These are phyloP conservation scores for Scaptomyza tumidula DNA, from an alignment of 2,888 invertebrate species.

Conservation along the genomic window DNA sequence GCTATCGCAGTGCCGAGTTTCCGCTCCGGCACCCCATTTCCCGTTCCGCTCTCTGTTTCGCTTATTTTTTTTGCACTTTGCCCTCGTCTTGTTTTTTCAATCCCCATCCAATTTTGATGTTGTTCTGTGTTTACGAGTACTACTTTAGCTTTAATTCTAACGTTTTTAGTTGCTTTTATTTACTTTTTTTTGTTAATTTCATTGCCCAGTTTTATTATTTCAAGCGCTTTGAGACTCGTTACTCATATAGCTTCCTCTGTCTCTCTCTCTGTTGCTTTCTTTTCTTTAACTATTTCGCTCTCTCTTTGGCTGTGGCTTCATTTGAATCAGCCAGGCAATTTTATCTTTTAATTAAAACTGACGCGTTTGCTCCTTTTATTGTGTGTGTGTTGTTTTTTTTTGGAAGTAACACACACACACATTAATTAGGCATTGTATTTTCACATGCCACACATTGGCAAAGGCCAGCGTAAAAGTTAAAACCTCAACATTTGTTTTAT, in stretches of 20 bases:
- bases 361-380: conserved; percentile 54
- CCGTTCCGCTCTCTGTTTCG: conserved; percentile 38
- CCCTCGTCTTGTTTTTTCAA: conserved; percentile 10
- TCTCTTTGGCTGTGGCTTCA: conserved; percentile 1
- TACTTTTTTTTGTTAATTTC: conserved; percentile 72
- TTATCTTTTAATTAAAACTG: conserved; percentile 80
- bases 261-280: background rate
- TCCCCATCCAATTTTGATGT: conserved; percentile 10
- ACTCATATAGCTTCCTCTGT: conserved; percentile 3
- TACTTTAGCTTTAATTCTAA: conserved; percentile 35
- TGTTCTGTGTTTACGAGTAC: conserved; percentile 19
- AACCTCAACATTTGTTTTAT: conserved; percentile 66
- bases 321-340: conserved; percentile 47
- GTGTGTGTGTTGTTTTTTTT: conserved; percentile 14
- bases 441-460: conserved; percentile 37
- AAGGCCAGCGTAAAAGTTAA: conserved; percentile 43
- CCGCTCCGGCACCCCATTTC: conserved; percentile 60
- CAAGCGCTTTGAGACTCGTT: conserved; percentile 67
- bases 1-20: conserved; percentile 60
- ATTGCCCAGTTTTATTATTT: conserved; percentile 69
- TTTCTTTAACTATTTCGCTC: background rate
- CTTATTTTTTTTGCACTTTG: conserved; percentile 7
- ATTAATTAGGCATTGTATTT: conserved; percentile 73
- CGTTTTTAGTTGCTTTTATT: conserved; percentile 47
- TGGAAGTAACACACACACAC: conserved; percentile 25